Percentiles rank a stretch among this genome's conserved stretches.
These are phyloP conservation scores for Mesocentrotus franciscanus DNA, from an alignment of 53 echinoderm and acorn worm species.

Conservation along the genomic window DNA sequence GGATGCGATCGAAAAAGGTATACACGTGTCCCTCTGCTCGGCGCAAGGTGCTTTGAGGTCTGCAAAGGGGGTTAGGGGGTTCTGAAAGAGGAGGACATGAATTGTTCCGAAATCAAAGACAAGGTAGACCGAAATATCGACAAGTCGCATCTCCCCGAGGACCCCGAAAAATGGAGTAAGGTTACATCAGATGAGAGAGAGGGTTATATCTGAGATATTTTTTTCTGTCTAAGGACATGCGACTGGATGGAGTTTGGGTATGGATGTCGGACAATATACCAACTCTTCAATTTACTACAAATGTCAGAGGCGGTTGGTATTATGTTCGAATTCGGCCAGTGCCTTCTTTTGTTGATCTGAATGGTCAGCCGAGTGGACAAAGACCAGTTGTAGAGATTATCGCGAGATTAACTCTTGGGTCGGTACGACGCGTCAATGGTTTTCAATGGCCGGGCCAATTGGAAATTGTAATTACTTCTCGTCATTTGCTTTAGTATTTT, in stretches of 20 bases:
- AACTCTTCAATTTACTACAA: conserved; percentile 29
- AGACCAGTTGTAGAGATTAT: conserved; percentile 37
- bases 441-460: conserved; percentile 49
- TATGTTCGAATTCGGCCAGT: conserved; percentile 55
- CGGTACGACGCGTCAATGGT: conserved; percentile 36
- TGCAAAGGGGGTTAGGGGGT: background rate
- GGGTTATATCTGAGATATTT: background rate
- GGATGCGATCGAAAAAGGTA: background rate
- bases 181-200: background rate
- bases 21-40: background rate
- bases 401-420: conserved; percentile 44
- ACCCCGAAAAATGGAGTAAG: conserved; percentile 13
- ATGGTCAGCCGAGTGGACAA: conserved; percentile 27
- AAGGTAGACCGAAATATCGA: conserved; percentile 41
- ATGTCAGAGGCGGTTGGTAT: conserved; percentile 38
- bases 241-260: background rate
- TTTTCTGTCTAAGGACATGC: background rate
- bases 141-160: conserved; percentile 13
- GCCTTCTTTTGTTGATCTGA: conserved; percentile 27
- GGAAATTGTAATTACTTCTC: conserved; percentile 62
- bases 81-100: conserved; percentile 43
- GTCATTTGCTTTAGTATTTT: conserved; percentile 42
- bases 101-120: conserved; percentile 47
- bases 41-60: background rate
- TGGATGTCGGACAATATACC: background rate